Percentiles rank a stretch among this genome's conserved stretches.
These are phyloP conservation scores for Trematomus bernacchii DNA, from an alignment of 2,797 vertebrate species.

Conservation along the genomic window DNA sequence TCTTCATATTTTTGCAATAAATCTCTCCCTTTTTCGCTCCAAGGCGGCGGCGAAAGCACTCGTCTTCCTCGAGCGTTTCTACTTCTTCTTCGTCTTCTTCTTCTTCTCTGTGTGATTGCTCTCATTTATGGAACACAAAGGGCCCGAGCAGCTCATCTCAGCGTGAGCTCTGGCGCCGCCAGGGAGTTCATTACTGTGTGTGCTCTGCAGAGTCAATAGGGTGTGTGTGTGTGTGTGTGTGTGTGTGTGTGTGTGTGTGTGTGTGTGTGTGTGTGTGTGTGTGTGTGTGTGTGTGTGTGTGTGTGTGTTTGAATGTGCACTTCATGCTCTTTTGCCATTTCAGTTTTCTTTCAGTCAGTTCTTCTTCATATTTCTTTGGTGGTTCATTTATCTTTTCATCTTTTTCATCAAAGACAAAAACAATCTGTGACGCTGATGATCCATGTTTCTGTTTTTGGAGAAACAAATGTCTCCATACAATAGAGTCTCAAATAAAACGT, in stretches of 20 bases:
- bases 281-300: background rate
- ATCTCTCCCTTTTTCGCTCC: background rate
- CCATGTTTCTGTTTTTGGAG: no score
- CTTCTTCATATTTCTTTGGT: background rate
- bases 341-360: background rate
- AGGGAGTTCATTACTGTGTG: conserved; percentile 17
- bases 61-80: background rate
- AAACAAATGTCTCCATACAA: no score
- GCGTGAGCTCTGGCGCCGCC: conserved; percentile 12
- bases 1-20: background rate
- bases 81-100: background rate
- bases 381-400: background rate
- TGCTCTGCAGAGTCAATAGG: background rate
- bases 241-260: no score
- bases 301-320: background rate
- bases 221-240: no score
- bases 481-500: no score
- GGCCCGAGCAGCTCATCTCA: background rate
- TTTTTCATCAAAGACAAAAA: background rate
- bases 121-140: conserved; percentile 26
- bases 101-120: conserved; percentile 1
- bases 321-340: background rate
- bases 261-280: no score
- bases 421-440: background rate
- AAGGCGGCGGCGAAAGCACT: background rate